Percentiles rank a stretch among this genome's conserved stretches.
These are phyloP conservation scores for Pyrocoelia pectoralis DNA, from an alignment of 2,888 invertebrate genomes.

Conservation along the genomic window DNA sequence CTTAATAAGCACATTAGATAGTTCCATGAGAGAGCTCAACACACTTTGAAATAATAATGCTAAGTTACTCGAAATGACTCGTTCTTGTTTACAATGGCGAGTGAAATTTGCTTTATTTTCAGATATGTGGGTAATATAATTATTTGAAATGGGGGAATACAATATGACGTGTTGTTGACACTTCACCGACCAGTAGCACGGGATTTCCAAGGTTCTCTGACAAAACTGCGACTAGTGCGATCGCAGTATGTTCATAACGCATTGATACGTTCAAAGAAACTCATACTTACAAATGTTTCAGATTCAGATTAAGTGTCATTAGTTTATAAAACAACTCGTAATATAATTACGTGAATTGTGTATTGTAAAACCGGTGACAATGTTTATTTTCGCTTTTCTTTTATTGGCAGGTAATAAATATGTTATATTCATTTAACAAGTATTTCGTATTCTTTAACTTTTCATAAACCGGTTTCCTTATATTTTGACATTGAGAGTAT, in stretches of 20 bases:
- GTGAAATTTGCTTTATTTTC: too few species aligned
- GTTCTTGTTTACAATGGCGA: too few species aligned
- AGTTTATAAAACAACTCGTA: constrained; percentile 16
- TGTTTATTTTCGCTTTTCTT: constrained; percentile 17
- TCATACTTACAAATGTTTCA: constrained; percentile 20
- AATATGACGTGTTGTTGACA: constrained; percentile 36
- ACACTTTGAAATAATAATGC: too few species aligned
- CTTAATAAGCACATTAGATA: too few species aligned
- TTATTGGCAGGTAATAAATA: constrained; percentile 21
- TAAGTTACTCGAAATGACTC: too few species aligned
- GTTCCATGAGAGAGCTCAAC: too few species aligned
- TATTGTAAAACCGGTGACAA: constrained; percentile 14
- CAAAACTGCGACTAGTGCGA: constrained; percentile 27
- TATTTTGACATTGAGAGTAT: constrained; percentile 20
- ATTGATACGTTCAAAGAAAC: constrained; percentile 17
- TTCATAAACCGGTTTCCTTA: constrained; percentile 25
- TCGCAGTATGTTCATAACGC: constrained; percentile 14
- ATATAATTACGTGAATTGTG: constrained; percentile 7
- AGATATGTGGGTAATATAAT: too few species aligned
- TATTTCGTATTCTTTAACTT: constrained; percentile 6
- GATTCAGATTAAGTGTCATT: constrained; percentile 31
- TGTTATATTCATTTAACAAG: constrained; percentile 1
- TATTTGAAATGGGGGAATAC: constrained; percentile 19
- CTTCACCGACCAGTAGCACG: constrained; percentile 35
- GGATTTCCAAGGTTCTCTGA: constrained; percentile 42